Evolutionary conservation across 1,140 invertebrate species (phyloP), one percentile per base, ranked within the genome.

Genomic region (Drosophila fuyamai): DNA sequence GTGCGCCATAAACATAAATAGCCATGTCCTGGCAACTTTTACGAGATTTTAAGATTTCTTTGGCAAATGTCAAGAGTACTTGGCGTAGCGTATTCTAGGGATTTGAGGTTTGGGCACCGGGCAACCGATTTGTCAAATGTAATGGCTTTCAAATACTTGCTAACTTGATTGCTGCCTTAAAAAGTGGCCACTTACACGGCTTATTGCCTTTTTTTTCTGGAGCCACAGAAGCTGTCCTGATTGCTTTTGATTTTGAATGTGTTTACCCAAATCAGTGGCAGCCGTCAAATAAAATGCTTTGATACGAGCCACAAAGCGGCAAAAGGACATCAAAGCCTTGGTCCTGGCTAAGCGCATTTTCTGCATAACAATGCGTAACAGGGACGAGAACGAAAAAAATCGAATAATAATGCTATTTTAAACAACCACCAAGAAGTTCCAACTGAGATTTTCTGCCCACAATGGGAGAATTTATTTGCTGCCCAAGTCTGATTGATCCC

Each of bases 131-230:
- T 84, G 71, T 88, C 83, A 89, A 80, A 80, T 84, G 80, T 80
- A 88, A 88, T 89, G 76, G 71, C 76, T 66, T 80, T 86, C 53
- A 53, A 79, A 83, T 73, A 70, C 80, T 54, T 55, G 48, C 38
- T 41, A 67, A 61, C 73, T 76, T 76, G 58, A 76, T 61, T 53
- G 61, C 61, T 41, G 58, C 65, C 50, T 54, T 47, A 61, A 54
- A 78, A 89, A 88, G 68, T 81, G 80, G 73, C 80, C 84, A 88
- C 84, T 88, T 88, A 88, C 80, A 89, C 73, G 84, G 84, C 84
- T 88, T 88, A 88, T 89, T 88, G 84, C 80, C 84, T 78, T 74
- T 72, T 68, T 51, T 53, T 77, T 48, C 43, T n/a, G n/a, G n/a
- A n/a, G 48, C 54, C 65, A 56, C 58, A 58, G 62, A 73, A 67